Evolutionary conservation across 2,888 invertebrate species (phyloP).

Genomic region (Agrotis clavis): DNA sequence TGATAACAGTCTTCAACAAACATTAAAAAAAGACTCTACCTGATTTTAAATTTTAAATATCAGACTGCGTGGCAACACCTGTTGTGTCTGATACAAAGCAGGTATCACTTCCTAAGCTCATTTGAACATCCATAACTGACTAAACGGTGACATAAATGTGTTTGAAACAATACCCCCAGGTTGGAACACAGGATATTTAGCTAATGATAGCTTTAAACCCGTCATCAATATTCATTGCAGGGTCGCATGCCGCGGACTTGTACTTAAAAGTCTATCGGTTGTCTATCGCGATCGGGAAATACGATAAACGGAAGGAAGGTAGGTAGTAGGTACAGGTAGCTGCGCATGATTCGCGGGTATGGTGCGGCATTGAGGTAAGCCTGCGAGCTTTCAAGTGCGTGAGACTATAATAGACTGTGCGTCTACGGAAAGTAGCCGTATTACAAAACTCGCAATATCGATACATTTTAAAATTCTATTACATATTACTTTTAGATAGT

Average conservation of each 20-base stretch:
- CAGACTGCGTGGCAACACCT: conserved; percentile 19
- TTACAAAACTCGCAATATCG: background rate
- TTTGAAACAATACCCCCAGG: conserved; percentile 34
- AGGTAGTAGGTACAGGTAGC: background rate
- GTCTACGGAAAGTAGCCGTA: background rate
- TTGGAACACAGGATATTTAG: conserved; percentile 39
- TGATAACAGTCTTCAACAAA: background rate
- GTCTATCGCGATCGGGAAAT: conserved; percentile 22
- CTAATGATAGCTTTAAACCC: conserved; percentile 22
- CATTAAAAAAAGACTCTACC: conserved; percentile 13
- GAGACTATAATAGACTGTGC: background rate
- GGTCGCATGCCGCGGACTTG: background rate
- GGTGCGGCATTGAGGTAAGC: conserved; percentile 3
- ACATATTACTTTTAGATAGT: no score
- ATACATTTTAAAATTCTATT: no score
- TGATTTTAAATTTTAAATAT: conserved; percentile 3
- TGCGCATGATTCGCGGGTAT: conserved; percentile 2
- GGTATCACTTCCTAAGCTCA: conserved; percentile 32
- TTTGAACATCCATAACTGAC: background rate
- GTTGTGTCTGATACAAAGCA: background rate
- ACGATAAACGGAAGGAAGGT: background rate
- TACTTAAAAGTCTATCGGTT: conserved; percentile 27
- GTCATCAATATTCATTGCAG: conserved; percentile 43
- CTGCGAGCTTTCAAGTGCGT: background rate
- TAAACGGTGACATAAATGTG: conserved; percentile 27